Conservation (phyloP, 2,113 vertebrate genomes). For the Ploceus nigricollis region DNA sequence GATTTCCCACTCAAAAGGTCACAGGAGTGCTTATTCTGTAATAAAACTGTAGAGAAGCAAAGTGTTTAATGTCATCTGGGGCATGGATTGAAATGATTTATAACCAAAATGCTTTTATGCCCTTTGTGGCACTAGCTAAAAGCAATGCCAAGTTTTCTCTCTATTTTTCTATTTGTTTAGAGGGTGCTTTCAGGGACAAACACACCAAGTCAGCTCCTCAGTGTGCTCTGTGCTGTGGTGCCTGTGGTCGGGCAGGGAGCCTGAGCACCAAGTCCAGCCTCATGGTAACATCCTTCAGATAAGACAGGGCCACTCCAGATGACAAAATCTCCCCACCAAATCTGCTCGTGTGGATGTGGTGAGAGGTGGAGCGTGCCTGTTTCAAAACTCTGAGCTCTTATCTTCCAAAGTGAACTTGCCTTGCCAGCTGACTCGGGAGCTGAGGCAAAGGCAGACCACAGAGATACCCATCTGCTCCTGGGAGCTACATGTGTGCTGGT, state of each 20-base stretch:
- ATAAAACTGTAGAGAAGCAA: conserved; percentile 34
- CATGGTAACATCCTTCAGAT: background rate
- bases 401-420: background rate
- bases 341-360: background rate
- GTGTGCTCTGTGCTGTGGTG: background rate
- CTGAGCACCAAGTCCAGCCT: background rate
- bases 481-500: background rate
- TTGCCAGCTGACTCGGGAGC: background rate
- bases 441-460: background rate
- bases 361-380: rapidly evolving
- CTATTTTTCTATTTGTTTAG: background rate
- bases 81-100: conserved; percentile 25
- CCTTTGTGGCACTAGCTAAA: background rate
- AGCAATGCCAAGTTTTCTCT: background rate
- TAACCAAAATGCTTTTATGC: conserved; percentile 5
- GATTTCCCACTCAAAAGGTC: conserved; percentile 27
- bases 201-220: background rate
- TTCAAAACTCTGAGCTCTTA: background rate
- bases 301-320: background rate
- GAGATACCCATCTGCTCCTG: conserved; percentile 2
- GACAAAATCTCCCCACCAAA: background rate
- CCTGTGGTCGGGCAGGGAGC: background rate
- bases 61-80: conserved; percentile 47
- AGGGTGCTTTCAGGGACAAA: conserved; percentile 17
- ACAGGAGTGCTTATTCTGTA: conserved; percentile 19